Conservation (phyloP, 2,888 invertebrate genomes). For the Trichogramma evanescens region DNA sequence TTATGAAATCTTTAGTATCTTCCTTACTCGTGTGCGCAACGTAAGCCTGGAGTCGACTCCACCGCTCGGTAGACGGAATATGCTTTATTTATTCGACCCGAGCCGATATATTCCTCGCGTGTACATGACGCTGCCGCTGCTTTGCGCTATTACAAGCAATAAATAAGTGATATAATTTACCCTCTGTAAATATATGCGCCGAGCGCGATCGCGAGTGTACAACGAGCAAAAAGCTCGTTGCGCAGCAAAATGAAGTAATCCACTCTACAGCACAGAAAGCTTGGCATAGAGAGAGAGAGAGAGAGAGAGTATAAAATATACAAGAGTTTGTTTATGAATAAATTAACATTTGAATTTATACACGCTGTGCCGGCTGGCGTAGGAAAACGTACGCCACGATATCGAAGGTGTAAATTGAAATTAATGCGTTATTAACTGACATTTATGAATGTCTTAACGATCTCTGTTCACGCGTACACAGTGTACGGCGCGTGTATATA, state of each 20-base stretch:
- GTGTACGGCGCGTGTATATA: background rate
- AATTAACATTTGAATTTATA: slow-evolving; percentile 11
- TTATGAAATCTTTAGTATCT: too few species aligned
- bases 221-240: slow-evolving; percentile 14
- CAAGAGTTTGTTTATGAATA: slow-evolving; percentile 17
- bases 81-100: too few species aligned
- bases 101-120: background rate
- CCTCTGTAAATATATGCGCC: background rate
- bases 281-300: background rate
- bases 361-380: background rate
- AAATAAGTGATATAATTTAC: slow-evolving; percentile 17
- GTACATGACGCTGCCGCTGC: too few species aligned
- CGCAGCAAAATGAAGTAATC: slow-evolving; percentile 12
- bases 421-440: slow-evolving; percentile 23
- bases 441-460: slow-evolving; percentile 20
- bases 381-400: background rate
- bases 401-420: slow-evolving; percentile 22
- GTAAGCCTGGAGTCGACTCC: too few species aligned
- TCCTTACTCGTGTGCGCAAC: too few species aligned
- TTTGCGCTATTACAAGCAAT: background rate
- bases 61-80: too few species aligned
- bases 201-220: background rate
- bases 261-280: slow-evolving; percentile 5
- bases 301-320: slow-evolving; percentile 4
- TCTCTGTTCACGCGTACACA: background rate